Evolutionary conservation across 2,113 vertebrate genomes (phyloP).

Genomic region (Sceloporus undulatus): DNA sequence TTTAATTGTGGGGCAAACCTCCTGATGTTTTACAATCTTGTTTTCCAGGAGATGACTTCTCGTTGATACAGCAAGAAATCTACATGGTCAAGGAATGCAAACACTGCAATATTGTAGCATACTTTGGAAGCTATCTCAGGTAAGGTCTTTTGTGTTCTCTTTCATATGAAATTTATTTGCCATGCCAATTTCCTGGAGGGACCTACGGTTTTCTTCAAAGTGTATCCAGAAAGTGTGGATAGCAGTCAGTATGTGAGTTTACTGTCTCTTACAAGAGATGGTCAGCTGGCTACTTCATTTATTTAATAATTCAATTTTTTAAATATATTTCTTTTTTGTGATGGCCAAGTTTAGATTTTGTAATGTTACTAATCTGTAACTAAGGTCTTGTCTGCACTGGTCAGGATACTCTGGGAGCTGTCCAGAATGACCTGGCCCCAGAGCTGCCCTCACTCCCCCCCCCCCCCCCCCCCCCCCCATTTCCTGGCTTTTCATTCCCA

Average conservation of each 20-base stretch:
- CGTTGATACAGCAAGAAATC: constrained; percentile 98
- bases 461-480: no score
- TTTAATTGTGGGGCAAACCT: not conserved
- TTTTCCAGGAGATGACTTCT: constrained; percentile 97
- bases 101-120: constrained; percentile 97
- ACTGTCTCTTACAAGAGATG: not conserved
- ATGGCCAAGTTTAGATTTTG: no score
- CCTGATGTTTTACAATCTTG: constrained; percentile 19
- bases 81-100: constrained; percentile 99
- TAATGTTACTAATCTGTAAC: no score
- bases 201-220: not conserved
- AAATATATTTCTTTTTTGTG: no score
- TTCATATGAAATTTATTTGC: constrained; percentile 28
- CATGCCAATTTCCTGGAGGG: not conserved
- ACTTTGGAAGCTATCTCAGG: constrained; percentile 99
- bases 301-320: no score
- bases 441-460: no score
- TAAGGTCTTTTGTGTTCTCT: constrained; percentile 69
- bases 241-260: not conserved
- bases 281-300: no score
- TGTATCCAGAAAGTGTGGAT: constrained; percentile 1
- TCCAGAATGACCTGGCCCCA: no score
- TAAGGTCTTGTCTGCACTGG: no score
- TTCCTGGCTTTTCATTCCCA: no score
- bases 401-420: no score